Evolutionary conservation across 92 coral and sea anemone genomes (phyloP), one percentile per base, ranked within the genome.

Genomic region (Epizoanthus rinbou): DNA sequence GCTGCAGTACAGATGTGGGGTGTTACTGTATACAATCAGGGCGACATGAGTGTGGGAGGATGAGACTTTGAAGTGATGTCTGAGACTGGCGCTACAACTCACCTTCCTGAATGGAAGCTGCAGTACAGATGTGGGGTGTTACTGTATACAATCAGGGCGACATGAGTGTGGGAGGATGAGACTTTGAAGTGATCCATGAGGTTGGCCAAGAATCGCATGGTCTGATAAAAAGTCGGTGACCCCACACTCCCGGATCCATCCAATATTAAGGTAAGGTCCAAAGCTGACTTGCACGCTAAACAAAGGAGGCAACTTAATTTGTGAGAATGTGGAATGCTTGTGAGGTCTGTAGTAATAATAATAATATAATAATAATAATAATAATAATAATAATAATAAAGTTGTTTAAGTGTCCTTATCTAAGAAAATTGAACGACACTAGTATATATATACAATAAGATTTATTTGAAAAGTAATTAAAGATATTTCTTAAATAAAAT

Each of bases 151-250:
- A 76, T 37, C 2, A 76, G 70, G 3, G 82, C 82, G 5, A 76
- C 82, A 13, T 23, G 82, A 21, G 82, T 76, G 14, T 37, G 68
- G 3, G 69, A 59, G 9, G 70, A 18, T 28, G 82, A 76, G 57
- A 76, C 33, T 54, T 47, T 76, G 82, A 76, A 76, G 53, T 76
- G 82, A 39, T 60, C 82, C 82, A 76, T 76, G 82, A 76, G 82
- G 0, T 6, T 9, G 39, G 82, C 41, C 1, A 76, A 37, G 67
- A 76, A 59, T 54, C 15, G 62, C 33, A 37, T 76, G 41, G 82
- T 76, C n/a, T 25, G 69, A 33, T 24, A 5, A n/a, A 76, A 76
- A 0, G 65, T 43, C 2, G 68, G 8, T 33, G n/a, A 8, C 10
- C 82, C 82, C 24, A 76, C 82, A n/a, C 82, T 76, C 41, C 82